Conservation (phyloP, 2,888 invertebrate species). For the Pollenia angustigena region DNA sequence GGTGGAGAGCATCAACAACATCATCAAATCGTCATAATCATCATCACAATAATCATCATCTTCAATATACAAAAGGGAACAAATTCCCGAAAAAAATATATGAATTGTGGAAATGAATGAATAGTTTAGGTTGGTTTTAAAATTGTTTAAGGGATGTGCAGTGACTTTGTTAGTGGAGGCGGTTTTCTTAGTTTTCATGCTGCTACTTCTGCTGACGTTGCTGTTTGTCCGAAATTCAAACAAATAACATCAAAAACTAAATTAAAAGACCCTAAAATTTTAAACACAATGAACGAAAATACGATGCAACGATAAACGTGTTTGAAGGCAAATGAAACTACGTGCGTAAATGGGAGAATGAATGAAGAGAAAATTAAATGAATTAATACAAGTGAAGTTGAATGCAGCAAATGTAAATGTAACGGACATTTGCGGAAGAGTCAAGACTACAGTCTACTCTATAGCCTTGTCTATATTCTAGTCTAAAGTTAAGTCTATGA, state of each 20-base stretch:
- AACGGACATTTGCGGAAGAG: too few species aligned
- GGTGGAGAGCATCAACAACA: slow-evolving; percentile 29
- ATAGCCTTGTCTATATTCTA: too few species aligned
- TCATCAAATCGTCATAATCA: slow-evolving; percentile 11
- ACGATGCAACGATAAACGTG: background rate
- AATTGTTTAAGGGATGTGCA: slow-evolving; percentile 59
- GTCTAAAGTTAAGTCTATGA: too few species aligned
- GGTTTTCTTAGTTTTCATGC: slow-evolving; percentile 43
- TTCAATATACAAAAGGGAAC: slow-evolving; percentile 23
- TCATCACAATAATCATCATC: slow-evolving; percentile 28
- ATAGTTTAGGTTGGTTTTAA: slow-evolving; percentile 14
- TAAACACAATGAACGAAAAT: background rate
- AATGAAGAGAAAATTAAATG: slow-evolving; percentile 7
- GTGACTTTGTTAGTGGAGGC: slow-evolving; percentile 64
- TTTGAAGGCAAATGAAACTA: slow-evolving; percentile 46
- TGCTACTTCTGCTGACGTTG: background rate
- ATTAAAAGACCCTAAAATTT: slow-evolving; percentile 43
- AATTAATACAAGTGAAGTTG: background rate
- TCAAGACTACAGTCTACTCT: too few species aligned
- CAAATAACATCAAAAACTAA: slow-evolving; percentile 40
- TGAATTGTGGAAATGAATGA: slow-evolving; percentile 43
- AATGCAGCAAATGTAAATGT: too few species aligned
- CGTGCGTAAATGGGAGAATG: slow-evolving; percentile 28
- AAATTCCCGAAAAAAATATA: slow-evolving; percentile 47
- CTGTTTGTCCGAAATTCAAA: slow-evolving; percentile 21